These are phyloP conservation scores for Gopherus flavomarginatus DNA, from an alignment of 2,113 vertebrate genomes.

Conservation along the genomic window DNA sequence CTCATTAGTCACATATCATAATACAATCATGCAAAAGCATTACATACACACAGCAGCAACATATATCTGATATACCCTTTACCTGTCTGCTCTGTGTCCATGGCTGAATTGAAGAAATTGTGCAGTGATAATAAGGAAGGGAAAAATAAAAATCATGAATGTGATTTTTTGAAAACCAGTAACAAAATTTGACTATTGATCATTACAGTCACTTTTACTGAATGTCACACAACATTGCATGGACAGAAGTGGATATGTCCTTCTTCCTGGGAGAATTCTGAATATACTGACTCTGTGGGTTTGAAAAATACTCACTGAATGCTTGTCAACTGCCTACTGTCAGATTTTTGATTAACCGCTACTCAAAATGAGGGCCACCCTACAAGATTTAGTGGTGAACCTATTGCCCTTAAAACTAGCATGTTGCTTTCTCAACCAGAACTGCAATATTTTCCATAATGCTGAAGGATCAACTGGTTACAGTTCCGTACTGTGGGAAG, in stretches of 20 bases:
- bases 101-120: constrained; percentile 91
- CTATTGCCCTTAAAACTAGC: neutral
- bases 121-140: constrained; percentile 72
- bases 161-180: neutral
- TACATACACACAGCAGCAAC: constrained; percentile 34
- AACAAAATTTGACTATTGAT: neutral
- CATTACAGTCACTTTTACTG: neutral
- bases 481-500: neutral
- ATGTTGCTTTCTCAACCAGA: neutral
- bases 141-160: neutral
- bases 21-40: constrained; percentile 42
- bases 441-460: neutral
- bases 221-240: neutral
- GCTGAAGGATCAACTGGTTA: neutral
- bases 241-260: neutral
- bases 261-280: neutral
- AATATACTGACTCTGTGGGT: neutral
- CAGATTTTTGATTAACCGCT: neutral
- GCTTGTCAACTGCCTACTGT: neutral
- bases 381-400: neutral
- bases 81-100: constrained; percentile 99
- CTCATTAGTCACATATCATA: constrained; percentile 14
- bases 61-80: constrained; percentile 68
- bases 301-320: neutral
- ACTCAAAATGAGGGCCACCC: neutral